Percentiles rank a stretch among this genome's conserved stretches.
These are phyloP conservation scores for Poecilia latipinna DNA, from an alignment of 2,113 vertebrate genomes.

Conservation along the genomic window DNA sequence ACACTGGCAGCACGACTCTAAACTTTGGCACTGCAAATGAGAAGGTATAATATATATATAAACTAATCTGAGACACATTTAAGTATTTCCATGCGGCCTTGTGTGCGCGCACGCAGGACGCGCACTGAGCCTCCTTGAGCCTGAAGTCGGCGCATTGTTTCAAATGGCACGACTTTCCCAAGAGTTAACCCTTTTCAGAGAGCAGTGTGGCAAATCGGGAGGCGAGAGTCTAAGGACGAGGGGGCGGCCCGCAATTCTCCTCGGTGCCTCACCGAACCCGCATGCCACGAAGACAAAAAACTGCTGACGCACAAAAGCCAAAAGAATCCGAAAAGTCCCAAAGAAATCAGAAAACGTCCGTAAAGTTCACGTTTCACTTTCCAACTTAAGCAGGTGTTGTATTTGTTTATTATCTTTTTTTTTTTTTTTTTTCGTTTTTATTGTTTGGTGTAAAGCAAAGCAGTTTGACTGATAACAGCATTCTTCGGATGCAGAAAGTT, in stretches of 20 bases:
- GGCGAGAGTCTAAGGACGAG: slow-evolving; percentile 74
- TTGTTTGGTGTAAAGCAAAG: not conserved
- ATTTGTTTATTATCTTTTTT: not conserved
- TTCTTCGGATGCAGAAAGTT: slow-evolving; percentile 29
- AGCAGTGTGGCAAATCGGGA: slow-evolving; percentile 79
- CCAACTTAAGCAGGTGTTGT: not conserved
- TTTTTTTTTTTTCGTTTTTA: not conserved
- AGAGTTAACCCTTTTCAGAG: slow-evolving; percentile 69
- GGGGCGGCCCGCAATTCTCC: slow-evolving; percentile 83
- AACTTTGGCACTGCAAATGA: not conserved
- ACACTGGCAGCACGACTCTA: too few species aligned
- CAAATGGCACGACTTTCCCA: slow-evolving; percentile 76
- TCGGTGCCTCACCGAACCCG: slow-evolving; percentile 77
- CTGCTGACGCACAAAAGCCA: slow-evolving; percentile 47
- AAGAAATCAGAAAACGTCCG: slow-evolving; percentile 16
- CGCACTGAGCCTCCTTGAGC: slow-evolving; percentile 40
- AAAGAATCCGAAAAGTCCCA: slow-evolving; percentile 37
- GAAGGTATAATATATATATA: too few species aligned
- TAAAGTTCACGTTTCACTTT: slow-evolving; percentile 1
- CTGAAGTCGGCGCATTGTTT: slow-evolving; percentile 61
- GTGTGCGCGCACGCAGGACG: slow-evolving; percentile 36
- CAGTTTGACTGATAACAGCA: not conserved
- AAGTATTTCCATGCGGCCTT: slow-evolving; percentile 6
- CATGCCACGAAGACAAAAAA: slow-evolving; percentile 68
- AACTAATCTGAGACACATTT: not conserved